Evolutionary conservation across 2,113 vertebrate genomes (phyloP), one percentile per base, ranked within the genome.

Genomic region (Leptobrachium ailaonicum): DNA sequence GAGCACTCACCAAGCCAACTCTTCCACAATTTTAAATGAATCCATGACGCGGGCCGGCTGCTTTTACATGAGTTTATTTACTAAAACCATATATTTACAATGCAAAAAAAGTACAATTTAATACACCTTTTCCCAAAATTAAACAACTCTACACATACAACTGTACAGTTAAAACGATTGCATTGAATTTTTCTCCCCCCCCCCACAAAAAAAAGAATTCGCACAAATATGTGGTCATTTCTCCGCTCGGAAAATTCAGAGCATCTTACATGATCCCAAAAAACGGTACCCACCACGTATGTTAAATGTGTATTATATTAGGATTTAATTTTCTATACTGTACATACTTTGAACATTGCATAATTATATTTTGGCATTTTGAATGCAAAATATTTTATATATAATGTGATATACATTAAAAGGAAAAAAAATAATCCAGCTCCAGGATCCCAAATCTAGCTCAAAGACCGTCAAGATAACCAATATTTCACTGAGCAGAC

Each of bases 21-120:
- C 20, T 32, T 32, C 20, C 20, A 32, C 20, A 32, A 32, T 32
- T 32, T 32, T 1, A 32, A 32, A 32, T 32, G 20, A 32, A 32
- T 32, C 20, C 20, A 32, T 32, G 20, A 32, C 20, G 20, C 20
- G 20, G 20, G 0, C 20, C 50, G 50, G 50, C 6, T 8, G 12
- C 6, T 82, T 90, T 90, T 91, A 85, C 86, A 84, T 87, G 70
- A 89, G 84, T 92, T 93, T 92, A 91, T 92, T 93, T 91, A 93
- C 91, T 88, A 93, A 93, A 93, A 91, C 84, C 87, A 88, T 82
- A 0, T 92, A 92, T 92, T 92, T 92, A 93, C 91, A 93, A 79
- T 89, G 85, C 86, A 89, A 92, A 77, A 91, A 89, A 93, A 89
- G 85, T 79, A 71, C 66, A 78, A 13, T 80, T 86, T 83, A 83